A percentile compares a stretch with the other conserved stretches of the same genome.
Evolutionary conservation across 2,797 vertebrate species (phyloP).

Genomic region (Halcyon badia): DNA sequence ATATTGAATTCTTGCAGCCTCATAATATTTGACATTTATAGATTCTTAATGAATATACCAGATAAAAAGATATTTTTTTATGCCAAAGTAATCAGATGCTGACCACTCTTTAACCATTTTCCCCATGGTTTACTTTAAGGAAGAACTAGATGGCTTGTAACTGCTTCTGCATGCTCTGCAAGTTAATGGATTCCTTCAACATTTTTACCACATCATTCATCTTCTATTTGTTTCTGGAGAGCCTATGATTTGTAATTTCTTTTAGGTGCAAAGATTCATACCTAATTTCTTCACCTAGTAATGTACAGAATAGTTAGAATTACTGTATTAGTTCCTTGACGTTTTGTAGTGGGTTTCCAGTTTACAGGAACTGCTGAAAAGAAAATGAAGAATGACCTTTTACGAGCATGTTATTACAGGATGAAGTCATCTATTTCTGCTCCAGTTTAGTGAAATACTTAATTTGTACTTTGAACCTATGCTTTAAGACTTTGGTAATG

Average conservation of each 20-base stretch:
- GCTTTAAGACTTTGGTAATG: slow-evolving; percentile 29
- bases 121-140: not conserved
- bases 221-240: not conserved
- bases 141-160: not conserved
- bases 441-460: slow-evolving; percentile 8
- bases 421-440: slow-evolving; percentile 19
- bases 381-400: not conserved
- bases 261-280: not conserved
- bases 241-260: not conserved
- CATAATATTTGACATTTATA: not conserved
- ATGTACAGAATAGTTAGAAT: not conserved
- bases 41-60: not conserved
- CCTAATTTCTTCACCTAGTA: not conserved
- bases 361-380: slow-evolving; percentile 26
- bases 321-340: not conserved
- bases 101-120: not conserved
- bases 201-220: not conserved
- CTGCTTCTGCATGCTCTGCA: not conserved
- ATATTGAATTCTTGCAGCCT: not conserved
- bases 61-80: not conserved
- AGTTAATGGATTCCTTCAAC: not conserved
- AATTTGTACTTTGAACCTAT: slow-evolving; percentile 3
- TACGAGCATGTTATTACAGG: slow-evolving; percentile 5
- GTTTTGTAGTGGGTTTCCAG: not conserved
- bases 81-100: slow-evolving; percentile 6